These are phyloP conservation scores for Ectropis crepuscularia DNA, from an alignment of 2,888 invertebrate species.

Conservation along the genomic window DNA sequence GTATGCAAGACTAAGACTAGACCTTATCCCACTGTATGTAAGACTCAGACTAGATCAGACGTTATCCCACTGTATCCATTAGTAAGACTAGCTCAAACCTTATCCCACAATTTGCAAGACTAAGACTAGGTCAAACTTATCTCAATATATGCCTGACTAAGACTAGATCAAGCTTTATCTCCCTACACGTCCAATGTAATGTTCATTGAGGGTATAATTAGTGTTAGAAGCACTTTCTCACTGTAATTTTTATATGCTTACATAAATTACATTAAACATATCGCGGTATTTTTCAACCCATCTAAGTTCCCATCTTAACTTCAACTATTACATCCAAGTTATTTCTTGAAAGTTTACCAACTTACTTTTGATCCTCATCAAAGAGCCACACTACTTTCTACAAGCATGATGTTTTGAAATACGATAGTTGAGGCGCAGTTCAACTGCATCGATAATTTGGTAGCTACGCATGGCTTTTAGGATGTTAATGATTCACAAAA, in stretches of 20 bases:
- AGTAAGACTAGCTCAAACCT: too few relatives aligned
- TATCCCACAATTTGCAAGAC: too few relatives aligned
- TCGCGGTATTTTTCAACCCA: neutral
- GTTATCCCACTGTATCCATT: too few relatives aligned
- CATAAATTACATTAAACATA: conserved; percentile 2
- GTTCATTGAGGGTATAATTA: too few relatives aligned
- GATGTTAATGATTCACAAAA: conserved; percentile 31
- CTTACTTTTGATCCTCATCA: neutral
- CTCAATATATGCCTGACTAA: too few relatives aligned
- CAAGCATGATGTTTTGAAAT: neutral
- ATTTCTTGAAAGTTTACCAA: neutral
- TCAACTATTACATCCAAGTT: neutral
- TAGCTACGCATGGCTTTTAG: conserved; percentile 13
- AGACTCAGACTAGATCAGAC: too few relatives aligned
- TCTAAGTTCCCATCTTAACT: neutral
- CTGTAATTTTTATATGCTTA: neutral
- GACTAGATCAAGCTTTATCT: too few relatives aligned
- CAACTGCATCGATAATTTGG: neutral
- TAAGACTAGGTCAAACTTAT: too few relatives aligned
- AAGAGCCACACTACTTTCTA: too few relatives aligned
- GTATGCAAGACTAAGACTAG: too few relatives aligned
- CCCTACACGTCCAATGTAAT: too few relatives aligned
- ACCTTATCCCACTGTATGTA: too few relatives aligned
- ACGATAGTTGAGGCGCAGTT: neutral
- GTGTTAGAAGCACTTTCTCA: neutral